Base-by-base conservation (phyloP, 2,113 vertebrate genomes). In the human (Homo sapiens) region DNA sequence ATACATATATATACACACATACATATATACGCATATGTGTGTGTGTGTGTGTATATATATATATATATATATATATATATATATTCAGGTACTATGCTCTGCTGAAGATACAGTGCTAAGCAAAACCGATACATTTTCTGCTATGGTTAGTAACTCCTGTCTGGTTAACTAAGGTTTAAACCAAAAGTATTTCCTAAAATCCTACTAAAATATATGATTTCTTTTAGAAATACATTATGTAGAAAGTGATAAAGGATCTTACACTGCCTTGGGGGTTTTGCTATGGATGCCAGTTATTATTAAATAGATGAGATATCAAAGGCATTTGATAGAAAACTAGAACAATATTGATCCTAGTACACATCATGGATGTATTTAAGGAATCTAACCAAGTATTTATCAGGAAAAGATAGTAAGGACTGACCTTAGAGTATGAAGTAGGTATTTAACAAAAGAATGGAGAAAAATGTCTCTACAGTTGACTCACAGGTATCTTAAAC, bases 171-270 rank as follows among this genome's bases (percentile, higher is more conserved):
- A 64, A 85, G 17, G 32, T 70, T 68, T 84, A 90, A 95, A 59
- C 30, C 57, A 92, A 93, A 86, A 80, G 32, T 52, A 40, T 82
- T 84, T 88, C 14, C n/a, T 75, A 73, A 91, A 89, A 92, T 92
- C 5, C 40, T 43, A 52, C 20, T 72, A 25, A 92, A 86, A 82
- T 35, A 10, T 38, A n/a, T n/a, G 70, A 45, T 83, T 40, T 79
- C 64, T 50, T 89, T 90, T 80, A 64, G 59, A 95, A 94, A 72
- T 40, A 82, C 2, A 43, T 2, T n/a, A 32, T 20, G 38, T 17
- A 88, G 40, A 73, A 94, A 35, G 18, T 93, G 48, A 82, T 78
- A 25, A 68, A 93, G 45, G 12, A 43, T 80, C 35, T 90, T 61
- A 40, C 32, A 40, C 40, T 83, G 30, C 13, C 48, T 59, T n/a